Conservation (phyloP, 2,888 invertebrate species). For the Drosophila nr. medialis region DNA sequence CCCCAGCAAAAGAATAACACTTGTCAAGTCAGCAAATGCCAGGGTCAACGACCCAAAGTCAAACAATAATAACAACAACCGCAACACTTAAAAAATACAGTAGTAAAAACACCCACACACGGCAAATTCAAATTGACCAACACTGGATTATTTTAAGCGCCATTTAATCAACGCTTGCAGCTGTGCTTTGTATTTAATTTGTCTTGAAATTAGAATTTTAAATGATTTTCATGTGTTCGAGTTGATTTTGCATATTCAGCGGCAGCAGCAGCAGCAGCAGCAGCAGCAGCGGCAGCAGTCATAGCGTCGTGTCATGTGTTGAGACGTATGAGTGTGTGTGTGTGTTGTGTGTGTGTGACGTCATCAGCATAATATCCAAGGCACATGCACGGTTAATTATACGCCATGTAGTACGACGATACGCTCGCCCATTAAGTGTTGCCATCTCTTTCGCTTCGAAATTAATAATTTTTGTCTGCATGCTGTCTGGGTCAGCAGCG, state of each 20-base stretch:
- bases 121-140: constrained; percentile 63
- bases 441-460: constrained; percentile 56
- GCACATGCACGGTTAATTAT: constrained; percentile 79
- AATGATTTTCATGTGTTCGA: constrained; percentile 54
- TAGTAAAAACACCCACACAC: constrained; percentile 32
- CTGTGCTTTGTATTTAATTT: constrained; percentile 73
- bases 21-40: constrained; percentile 41
- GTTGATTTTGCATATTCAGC: constrained; percentile 70
- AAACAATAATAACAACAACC: constrained; percentile 29
- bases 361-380: constrained; percentile 73
- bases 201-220: constrained; percentile 80
- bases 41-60: constrained; percentile 58
- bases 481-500: constrained; percentile 78
- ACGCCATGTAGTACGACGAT: constrained; percentile 72
- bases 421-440: constrained; percentile 47
- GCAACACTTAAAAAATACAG: constrained; percentile 22
- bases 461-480: constrained; percentile 79
- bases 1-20: constrained; percentile 43
- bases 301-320: constrained; percentile 13
- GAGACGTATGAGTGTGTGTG: constrained; percentile 39
- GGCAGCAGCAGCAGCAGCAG: no score
- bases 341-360: constrained; percentile 65
- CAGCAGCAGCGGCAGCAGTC: background rate
- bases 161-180: constrained; percentile 76
- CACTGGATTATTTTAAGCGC: constrained; percentile 70